phyloP scores from a whole-genome alignment of 2,888 invertebrate species.

The Xanthostigma xanthostigma region DNA sequence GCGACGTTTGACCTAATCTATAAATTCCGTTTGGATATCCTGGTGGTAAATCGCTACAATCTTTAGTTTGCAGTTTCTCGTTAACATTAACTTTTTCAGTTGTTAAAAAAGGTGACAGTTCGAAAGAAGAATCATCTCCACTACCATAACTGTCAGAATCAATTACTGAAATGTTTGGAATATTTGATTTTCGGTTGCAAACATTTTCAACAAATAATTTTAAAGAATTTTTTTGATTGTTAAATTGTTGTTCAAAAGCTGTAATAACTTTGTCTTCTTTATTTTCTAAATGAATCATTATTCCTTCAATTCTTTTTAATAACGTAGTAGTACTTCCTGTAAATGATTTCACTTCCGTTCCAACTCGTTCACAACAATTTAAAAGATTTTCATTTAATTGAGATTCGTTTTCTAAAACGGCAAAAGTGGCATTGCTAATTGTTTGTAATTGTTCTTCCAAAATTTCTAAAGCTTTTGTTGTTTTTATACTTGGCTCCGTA shows the following conservation, averaged over 20 bases:
- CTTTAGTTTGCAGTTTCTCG: background rate
- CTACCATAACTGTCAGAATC: too few species aligned
- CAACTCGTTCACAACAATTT: slow-evolving; percentile 20
- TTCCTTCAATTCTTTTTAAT: slow-evolving; percentile 22
- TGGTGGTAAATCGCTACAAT: slow-evolving; percentile 20
- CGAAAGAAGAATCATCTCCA: too few species aligned
- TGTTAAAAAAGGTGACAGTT: too few species aligned
- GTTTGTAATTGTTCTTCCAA: slow-evolving; percentile 19
- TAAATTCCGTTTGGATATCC: slow-evolving; percentile 29
- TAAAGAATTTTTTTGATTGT: slow-evolving; percentile 9
- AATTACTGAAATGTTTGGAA: too few species aligned
- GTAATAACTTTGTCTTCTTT: slow-evolving; percentile 12
- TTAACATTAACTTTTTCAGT: too few species aligned
- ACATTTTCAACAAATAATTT: too few species aligned
- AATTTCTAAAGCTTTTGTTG: slow-evolving; percentile 21
- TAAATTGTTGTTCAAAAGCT: slow-evolving; percentile 10
- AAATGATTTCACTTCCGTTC: slow-evolving; percentile 21
- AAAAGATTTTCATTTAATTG: slow-evolving; percentile 16
- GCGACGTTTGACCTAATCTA: slow-evolving; percentile 15
- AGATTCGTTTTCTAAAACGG: slow-evolving; percentile 16
- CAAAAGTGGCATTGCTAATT: slow-evolving; percentile 22
- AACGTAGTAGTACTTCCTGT: slow-evolving; percentile 23
- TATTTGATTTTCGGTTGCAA: too few species aligned
- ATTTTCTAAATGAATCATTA: slow-evolving; percentile 18
- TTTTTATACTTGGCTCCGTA: slow-evolving; percentile 19